Conservation (phyloP, 2,888 invertebrate species). For the Pandemis cinnamomeana region DNA sequence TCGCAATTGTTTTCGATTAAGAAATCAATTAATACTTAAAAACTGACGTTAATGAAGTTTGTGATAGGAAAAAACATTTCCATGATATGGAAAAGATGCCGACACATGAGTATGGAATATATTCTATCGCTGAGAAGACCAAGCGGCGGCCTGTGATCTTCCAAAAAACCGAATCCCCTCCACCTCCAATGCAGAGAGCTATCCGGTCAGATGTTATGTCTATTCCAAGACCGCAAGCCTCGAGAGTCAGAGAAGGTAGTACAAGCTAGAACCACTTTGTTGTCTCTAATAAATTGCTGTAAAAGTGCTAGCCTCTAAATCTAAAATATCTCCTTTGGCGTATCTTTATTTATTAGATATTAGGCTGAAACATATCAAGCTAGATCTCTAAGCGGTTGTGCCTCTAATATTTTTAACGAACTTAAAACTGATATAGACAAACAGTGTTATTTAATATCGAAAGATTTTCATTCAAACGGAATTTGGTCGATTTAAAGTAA, state of each 20-base stretch:
- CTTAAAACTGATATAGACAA: slow-evolving; percentile 44
- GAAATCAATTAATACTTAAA: slow-evolving; percentile 17
- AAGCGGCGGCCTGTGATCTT: slow-evolving; percentile 57
- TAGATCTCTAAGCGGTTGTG: too few relatives aligned
- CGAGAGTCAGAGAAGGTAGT: slow-evolving; percentile 67
- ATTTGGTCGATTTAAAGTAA: slow-evolving; percentile 58
- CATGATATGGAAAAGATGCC: slow-evolving; percentile 69
- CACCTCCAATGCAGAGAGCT: slow-evolving; percentile 59
- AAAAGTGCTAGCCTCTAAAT: too few relatives aligned
- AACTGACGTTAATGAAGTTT: slow-evolving; percentile 58
- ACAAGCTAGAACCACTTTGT: not conserved
- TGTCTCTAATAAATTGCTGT: not conserved
- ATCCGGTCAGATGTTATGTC: slow-evolving; percentile 52
- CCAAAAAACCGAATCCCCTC: slow-evolving; percentile 61
- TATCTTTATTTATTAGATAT: too few relatives aligned
- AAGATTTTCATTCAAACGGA: slow-evolving; percentile 13
- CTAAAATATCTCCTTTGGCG: too few relatives aligned
- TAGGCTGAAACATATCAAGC: too few relatives aligned
- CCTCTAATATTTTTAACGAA: too few relatives aligned
- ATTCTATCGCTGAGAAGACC: slow-evolving; percentile 68
- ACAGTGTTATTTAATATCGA: slow-evolving; percentile 62
- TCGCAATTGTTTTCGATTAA: not conserved
- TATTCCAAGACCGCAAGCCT: slow-evolving; percentile 59
- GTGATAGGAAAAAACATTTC: slow-evolving; percentile 66
- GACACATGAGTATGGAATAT: slow-evolving; percentile 70